Evolutionary conservation across 2,113 vertebrate species (phyloP), one percentile per base, ranked within the genome.

Genomic region (Aviceda subcristata): DNA sequence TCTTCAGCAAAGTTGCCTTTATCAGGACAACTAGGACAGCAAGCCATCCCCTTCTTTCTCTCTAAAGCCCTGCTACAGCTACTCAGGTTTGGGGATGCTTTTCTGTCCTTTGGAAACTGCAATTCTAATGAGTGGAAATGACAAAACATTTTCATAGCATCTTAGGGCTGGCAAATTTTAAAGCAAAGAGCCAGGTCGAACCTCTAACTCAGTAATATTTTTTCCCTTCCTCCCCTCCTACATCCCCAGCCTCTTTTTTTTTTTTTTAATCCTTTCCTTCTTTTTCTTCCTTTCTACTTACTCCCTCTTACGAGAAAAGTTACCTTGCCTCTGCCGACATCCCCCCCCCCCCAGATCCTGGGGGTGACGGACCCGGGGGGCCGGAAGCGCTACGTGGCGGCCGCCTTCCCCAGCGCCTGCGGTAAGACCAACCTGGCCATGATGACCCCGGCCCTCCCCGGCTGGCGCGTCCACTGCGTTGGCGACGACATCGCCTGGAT

Each of bases 291-390:
- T 60, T 56, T 39, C 45, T 50, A 21, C 22, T 24, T 18, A 3
- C 15, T 77, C 39, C 59, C 12, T 2, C 3, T 23, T 6, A 24
- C 0, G 1, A 81, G 10, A 51, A 90, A 94, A 96, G 81, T 94
- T 94, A 10, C 51, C 11, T n/a, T 17, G 10, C 10, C 26, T 19
- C 50, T 43, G 59, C 10, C 0, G 36, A 9, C 57, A 38, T 7
- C 24, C 7, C 6, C 7, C 5, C 12, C 9, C 4, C 20, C 11
- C 14, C n/a, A n/a, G n/a, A n/a, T n/a, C n/a, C n/a, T n/a, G n/a
- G n/a, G n/a, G n/a, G n/a, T n/a, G n/a, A n/a, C n/a, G n/a, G n/a
- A n/a, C n/a, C n/a, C n/a, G n/a, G n/a, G n/a, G n/a, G n/a, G n/a
- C n/a, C n/a, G n/a, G n/a, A n/a, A n/a, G n/a, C n/a, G n/a, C n/a